A percentile compares a stretch with the other conserved stretches of the same genome.
phyloP scores from a whole-genome alignment of 2,888 invertebrate genomes.

The Tinea pellionella region DNA sequence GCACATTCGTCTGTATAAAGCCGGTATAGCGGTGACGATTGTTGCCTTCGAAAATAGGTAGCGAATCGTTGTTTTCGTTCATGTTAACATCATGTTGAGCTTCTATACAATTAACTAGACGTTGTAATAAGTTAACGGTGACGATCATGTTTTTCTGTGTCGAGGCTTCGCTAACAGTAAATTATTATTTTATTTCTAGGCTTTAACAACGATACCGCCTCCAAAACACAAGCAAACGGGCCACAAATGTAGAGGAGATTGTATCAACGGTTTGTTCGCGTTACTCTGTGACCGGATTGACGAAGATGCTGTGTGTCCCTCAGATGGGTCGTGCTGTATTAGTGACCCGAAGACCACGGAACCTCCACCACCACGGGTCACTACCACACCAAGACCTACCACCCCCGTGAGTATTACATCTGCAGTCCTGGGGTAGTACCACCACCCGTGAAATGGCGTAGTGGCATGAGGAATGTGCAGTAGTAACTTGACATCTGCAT shows the following conservation, averaged over 20 bases:
- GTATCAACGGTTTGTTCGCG: slow-evolving; percentile 84
- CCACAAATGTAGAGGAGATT: slow-evolving; percentile 83
- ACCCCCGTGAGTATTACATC: slow-evolving; percentile 34
- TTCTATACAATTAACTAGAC: too few relatives aligned
- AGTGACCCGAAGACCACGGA: slow-evolving; percentile 54
- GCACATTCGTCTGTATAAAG: too few relatives aligned
- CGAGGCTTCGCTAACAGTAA: too few relatives aligned
- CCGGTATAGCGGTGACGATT: too few relatives aligned
- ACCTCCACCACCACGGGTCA: slow-evolving; percentile 39
- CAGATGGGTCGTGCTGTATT: slow-evolving; percentile 84
- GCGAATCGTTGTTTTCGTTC: too few relatives aligned
- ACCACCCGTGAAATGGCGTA: background rate
- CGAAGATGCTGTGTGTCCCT: slow-evolving; percentile 79
- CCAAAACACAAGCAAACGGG: slow-evolving; percentile 42
- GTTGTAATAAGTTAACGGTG: too few relatives aligned
- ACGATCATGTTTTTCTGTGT: too few relatives aligned
- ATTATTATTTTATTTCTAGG: background rate
- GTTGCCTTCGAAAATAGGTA: too few relatives aligned
- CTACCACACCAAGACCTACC: slow-evolving; percentile 45
- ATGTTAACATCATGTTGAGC: too few relatives aligned
- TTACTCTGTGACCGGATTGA: slow-evolving; percentile 90
- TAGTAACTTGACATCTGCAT: too few relatives aligned
- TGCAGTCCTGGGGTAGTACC: background rate
- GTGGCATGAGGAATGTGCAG: too few relatives aligned
- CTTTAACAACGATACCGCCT: slow-evolving; percentile 37